Conservation (phyloP, 1,140 invertebrate genomes). For the Hycleus phaleratus region DNA sequence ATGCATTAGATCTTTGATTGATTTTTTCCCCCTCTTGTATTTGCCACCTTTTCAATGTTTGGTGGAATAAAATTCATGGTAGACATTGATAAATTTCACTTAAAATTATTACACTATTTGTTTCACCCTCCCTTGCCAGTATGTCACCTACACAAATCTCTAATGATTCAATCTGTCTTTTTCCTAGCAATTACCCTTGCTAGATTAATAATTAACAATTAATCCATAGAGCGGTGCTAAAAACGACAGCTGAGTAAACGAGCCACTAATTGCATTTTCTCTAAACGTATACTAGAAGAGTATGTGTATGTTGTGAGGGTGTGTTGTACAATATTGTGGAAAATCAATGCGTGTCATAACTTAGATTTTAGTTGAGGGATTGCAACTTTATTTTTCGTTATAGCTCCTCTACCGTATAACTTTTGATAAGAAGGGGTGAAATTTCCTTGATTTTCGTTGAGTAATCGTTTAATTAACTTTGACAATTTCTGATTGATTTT, state of each 20-base stretch:
- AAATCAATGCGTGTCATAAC: conserved; percentile 11
- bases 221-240: conserved; percentile 17
- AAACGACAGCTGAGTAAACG: conserved; percentile 23
- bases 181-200: conserved; percentile 20
- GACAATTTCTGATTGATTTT: too few relatives aligned
- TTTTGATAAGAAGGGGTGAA: too few relatives aligned
- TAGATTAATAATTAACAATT: conserved; percentile 29
- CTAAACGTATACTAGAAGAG: background rate
- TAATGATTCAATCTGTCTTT: conserved; percentile 18
- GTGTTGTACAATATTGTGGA: background rate
- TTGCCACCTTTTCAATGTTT: background rate
- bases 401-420: too few relatives aligned
- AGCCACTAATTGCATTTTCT: conserved; percentile 15
- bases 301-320: too few relatives aligned
- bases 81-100: background rate
- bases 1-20: too few relatives aligned
- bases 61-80: background rate
- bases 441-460: too few relatives aligned
- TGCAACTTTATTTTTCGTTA: too few relatives aligned
- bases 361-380: too few relatives aligned
- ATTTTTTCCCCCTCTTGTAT: too few relatives aligned
- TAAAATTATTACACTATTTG: background rate
- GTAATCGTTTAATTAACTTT: too few relatives aligned
- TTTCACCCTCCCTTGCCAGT: background rate
- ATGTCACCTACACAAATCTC: background rate